Base-by-base conservation (phyloP, 2,888 invertebrate species). In the Phaedon cochleariae region DNA sequence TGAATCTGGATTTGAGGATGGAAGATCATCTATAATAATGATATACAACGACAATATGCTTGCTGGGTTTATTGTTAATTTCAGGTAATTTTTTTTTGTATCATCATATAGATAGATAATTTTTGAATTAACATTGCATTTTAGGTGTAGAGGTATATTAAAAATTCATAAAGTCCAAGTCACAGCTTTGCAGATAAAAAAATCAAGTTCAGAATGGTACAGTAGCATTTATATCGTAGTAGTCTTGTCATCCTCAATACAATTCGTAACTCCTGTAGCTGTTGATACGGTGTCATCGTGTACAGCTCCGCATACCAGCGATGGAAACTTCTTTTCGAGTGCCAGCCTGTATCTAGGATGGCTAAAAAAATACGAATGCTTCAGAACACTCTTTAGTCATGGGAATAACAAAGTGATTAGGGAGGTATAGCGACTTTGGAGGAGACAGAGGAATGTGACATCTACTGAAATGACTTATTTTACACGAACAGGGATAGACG, bases 271-370 rank as follows among this genome's bases (percentile, higher is more conserved):
- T 20, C 88, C 90, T 5, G 92, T 91, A 2, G 87, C 89, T 51
- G 88, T 88, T 2, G 92, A 91, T 48, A 86, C 87, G 20, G 85
- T 85, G 70, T 91, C 90, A 63, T 89, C 89, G n/a, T n/a, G n/a
- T 20, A 66, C 34, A 1, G 86, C 82, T 67, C 89, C 88, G 79
- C 92, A 92, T 15, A 90, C 87, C 77, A 93, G 85, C 65, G 90
- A 89, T 29, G 94, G 94, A 88, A 93, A 92, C 81, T 88, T 90
- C 85, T 90, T 88, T 83, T 90, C 88, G 69, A 95, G 85, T 45
- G 91, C 93, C 64, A 89, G 89, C 73, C 92, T 88, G 84, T 92
- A 93, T 83, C 91, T 92, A 15, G 92, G 92, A 84, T 93, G 92
- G 80, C 92, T 92, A 81, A 15, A 84, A 84, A 62, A 67, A 68